Conservation (phyloP, 2,113 vertebrate genomes). For the Embiotoca jacksoni region DNA sequence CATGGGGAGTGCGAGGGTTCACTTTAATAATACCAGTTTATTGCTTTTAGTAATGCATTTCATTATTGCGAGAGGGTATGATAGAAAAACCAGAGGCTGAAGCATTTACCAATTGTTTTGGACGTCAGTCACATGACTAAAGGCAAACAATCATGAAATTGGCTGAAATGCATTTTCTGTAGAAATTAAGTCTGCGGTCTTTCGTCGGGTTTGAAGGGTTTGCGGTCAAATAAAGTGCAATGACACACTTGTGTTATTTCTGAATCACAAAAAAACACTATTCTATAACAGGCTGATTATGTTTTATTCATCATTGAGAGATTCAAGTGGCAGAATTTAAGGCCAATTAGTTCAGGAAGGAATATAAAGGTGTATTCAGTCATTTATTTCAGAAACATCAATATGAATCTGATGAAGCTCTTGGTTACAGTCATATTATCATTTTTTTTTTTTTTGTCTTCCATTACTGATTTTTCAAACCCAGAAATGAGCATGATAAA, state of each 20-base stretch:
- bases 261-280: not conserved
- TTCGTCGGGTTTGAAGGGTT: slow-evolving; percentile 1
- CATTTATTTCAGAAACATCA: not conserved
- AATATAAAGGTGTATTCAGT: not conserved
- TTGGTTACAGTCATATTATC: too few relatives aligned
- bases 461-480: not conserved
- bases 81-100: slow-evolving; percentile 1
- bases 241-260: not conserved
- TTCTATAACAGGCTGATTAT: not conserved
- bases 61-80: slow-evolving; percentile 32
- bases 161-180: not conserved
- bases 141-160: slow-evolving; percentile 17
- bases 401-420: too few relatives aligned
- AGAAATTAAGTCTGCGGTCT: not conserved
- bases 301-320: not conserved
- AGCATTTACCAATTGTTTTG: slow-evolving; percentile 22
- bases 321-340: not conserved
- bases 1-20: slow-evolving; percentile 28
- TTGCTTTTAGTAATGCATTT: slow-evolving; percentile 44
- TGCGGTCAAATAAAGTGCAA: not conserved
- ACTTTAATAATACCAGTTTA: slow-evolving; percentile 49
- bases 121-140: slow-evolving; percentile 27
- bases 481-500: slow-evolving; percentile 13
- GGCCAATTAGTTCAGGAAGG: not conserved
- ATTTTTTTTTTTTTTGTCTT: not conserved